These are phyloP conservation scores for Deilephila elpenor DNA, from an alignment of 2,888 invertebrate genomes.

Conservation along the genomic window DNA sequence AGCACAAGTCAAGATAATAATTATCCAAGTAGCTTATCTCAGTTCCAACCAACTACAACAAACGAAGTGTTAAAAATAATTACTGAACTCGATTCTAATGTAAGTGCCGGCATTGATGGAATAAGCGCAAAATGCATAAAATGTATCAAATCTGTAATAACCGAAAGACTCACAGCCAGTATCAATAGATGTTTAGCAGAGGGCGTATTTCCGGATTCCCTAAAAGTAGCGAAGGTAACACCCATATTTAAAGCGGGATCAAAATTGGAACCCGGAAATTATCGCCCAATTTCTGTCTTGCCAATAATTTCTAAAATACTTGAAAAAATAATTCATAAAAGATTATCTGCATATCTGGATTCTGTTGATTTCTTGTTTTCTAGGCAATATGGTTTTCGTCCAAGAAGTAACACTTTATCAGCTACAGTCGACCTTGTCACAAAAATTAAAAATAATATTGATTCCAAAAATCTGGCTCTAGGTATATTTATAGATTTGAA, in stretches of 20 bases:
- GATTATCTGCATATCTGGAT: neutral
- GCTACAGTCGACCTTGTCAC: constrained; percentile 34
- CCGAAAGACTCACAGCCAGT: too few species aligned
- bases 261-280: constrained; percentile 38
- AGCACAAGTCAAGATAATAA: too few species aligned
- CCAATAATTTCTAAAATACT: constrained; percentile 31
- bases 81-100: too few species aligned
- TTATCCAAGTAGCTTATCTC: too few species aligned
- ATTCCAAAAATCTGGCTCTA: constrained; percentile 26
- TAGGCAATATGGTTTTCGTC: constrained; percentile 36
- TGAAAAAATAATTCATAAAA: neutral
- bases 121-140: too few species aligned
- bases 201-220: constrained; percentile 36
- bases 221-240: constrained; percentile 41
- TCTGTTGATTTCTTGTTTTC: neutral
- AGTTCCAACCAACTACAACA: too few species aligned
- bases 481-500: constrained; percentile 34
- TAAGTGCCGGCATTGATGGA: too few species aligned
- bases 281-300: constrained; percentile 38
- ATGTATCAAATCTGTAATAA: too few species aligned
- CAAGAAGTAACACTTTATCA: constrained; percentile 32
- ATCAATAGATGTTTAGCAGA: constrained; percentile 30
- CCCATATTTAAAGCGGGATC: constrained; percentile 39
- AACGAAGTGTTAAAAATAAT: too few species aligned
- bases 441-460: constrained; percentile 30